A percentile compares a stretch with the other conserved stretches of the same genome.
Evolutionary conservation across 1,140 invertebrate genomes (phyloP).

Genomic region (Leptinotarsa undecemlineata): DNA sequence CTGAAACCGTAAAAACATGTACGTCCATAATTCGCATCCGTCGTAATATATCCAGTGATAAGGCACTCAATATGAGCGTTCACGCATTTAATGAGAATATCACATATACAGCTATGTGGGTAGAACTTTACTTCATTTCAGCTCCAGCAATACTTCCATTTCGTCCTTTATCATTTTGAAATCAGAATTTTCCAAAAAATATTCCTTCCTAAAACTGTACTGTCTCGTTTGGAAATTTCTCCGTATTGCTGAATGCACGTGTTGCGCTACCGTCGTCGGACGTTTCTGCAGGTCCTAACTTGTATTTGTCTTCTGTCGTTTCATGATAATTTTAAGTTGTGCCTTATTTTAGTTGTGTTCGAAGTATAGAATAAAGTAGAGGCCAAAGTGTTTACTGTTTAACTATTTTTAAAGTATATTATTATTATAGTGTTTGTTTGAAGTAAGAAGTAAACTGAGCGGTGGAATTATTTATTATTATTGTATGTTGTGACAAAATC

Average conservation of each 20-base stretch:
- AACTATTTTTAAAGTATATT: slow-evolving; percentile 3
- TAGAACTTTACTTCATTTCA: slow-evolving; percentile 4
- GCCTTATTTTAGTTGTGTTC: slow-evolving; percentile 3
- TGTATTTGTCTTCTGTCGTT: slow-evolving; percentile 3
- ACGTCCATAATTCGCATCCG: neutral
- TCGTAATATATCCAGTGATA: slow-evolving; percentile 4
- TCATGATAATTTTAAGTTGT: slow-evolving; percentile 4
- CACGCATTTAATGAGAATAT: slow-evolving; percentile 1
- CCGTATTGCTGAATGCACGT: neutral
- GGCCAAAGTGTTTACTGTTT: slow-evolving; percentile 2
- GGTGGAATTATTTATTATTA: neutral
- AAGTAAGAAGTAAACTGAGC: neutral
- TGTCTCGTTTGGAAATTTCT: neutral
- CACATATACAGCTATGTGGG: slow-evolving; percentile 2
- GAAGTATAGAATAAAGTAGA: slow-evolving; percentile 3
- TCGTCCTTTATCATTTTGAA: slow-evolving; percentile 4
- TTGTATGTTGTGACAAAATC: neutral
- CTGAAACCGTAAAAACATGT: slow-evolving; percentile 6
- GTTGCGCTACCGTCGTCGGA: neutral
- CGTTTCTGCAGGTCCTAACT: slow-evolving; percentile 2
- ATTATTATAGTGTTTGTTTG: neutral
- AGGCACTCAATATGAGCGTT: slow-evolving; percentile 1
- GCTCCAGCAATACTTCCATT: neutral
- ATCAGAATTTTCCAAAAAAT: slow-evolving; percentile 1
- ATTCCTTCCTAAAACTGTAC: slow-evolving; percentile 3